These are phyloP conservation scores for Magallana ariakensis DNA, from an alignment of 1,140 invertebrate genomes.

Conservation along the genomic window DNA sequence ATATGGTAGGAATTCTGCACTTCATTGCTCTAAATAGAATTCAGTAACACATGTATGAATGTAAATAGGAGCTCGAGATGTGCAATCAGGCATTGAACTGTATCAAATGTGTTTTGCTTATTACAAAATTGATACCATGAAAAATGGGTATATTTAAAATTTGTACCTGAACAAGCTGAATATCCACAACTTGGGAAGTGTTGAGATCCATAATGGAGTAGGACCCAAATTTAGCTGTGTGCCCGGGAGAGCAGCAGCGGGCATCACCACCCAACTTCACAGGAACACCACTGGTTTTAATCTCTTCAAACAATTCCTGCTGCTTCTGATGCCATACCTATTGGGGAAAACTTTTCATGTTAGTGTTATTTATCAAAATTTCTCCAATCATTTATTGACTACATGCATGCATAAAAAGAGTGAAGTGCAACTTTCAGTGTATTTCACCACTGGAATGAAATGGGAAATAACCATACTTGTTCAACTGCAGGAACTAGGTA, in stretches of 20 bases:
- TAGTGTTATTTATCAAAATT: too few species aligned
- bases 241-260: constrained; percentile 49
- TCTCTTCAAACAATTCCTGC: background rate
- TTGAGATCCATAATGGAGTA: constrained; percentile 56
- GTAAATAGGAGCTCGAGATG: background rate
- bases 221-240: constrained; percentile 60
- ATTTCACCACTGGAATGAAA: too few species aligned
- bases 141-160: too few species aligned
- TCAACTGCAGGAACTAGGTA: constrained; percentile 43
- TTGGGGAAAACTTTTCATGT: too few species aligned
- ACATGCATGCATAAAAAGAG: too few species aligned
- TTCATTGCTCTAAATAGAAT: constrained; percentile 55
- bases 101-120: too few species aligned
- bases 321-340: background rate
- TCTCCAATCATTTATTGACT: too few species aligned
- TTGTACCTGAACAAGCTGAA: constrained; percentile 59
- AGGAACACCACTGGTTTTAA: background rate
- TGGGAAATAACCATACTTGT: too few species aligned
- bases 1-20: constrained; percentile 48
- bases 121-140: too few species aligned
- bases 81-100: too few species aligned
- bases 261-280: constrained; percentile 45
- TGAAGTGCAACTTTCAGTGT: too few species aligned
- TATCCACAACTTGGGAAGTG: constrained; percentile 49
- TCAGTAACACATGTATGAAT: background rate